Percentiles rank a stretch among this genome's conserved stretches.
These are phyloP conservation scores for Erpornis zantholeuca DNA, from an alignment of 2,113 vertebrate genomes.

Conservation along the genomic window DNA sequence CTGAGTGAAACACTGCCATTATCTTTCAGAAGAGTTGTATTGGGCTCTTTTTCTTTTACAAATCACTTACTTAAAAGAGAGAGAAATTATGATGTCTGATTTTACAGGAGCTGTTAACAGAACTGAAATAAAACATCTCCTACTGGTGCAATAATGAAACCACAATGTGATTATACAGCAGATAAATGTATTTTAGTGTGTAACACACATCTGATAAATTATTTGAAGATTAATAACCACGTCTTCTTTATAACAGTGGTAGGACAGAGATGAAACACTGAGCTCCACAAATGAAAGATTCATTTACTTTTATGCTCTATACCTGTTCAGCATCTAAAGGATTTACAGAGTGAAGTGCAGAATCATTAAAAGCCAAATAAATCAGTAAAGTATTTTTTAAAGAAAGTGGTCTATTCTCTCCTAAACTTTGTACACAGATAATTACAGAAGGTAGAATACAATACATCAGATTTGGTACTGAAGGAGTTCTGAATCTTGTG, in stretches of 20 bases:
- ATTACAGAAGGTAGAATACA: background rate
- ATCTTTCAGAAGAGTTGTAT: background rate
- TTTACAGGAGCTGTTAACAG: slow-evolving; percentile 31
- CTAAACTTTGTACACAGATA: background rate
- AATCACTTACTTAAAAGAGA: background rate
- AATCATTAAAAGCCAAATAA: slow-evolving; percentile 51
- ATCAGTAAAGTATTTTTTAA: slow-evolving; percentile 36
- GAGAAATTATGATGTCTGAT: background rate
- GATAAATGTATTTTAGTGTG: slow-evolving; percentile 37
- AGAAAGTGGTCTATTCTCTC: background rate
- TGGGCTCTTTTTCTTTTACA: background rate
- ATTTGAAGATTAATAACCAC: slow-evolving; percentile 70
- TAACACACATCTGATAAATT: slow-evolving; percentile 67
- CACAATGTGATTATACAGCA: slow-evolving; percentile 56
- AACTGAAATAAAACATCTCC: slow-evolving; percentile 66
- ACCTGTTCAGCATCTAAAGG: slow-evolving; percentile 14
- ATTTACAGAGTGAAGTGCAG: slow-evolving; percentile 54
- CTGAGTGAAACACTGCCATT: background rate
- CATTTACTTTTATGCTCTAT: slow-evolving; percentile 43
- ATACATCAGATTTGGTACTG: background rate
- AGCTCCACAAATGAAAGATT: slow-evolving; percentile 59
- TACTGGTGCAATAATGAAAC: slow-evolving; percentile 46
- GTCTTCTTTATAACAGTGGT: slow-evolving; percentile 45
- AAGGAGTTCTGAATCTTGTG: background rate
- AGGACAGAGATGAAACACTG: slow-evolving; percentile 62